Evolutionary conservation across 2,797 vertebrate genomes (phyloP), one percentile per base, ranked within the genome.

Genomic region (Pipistrellus nathusii): DNA sequence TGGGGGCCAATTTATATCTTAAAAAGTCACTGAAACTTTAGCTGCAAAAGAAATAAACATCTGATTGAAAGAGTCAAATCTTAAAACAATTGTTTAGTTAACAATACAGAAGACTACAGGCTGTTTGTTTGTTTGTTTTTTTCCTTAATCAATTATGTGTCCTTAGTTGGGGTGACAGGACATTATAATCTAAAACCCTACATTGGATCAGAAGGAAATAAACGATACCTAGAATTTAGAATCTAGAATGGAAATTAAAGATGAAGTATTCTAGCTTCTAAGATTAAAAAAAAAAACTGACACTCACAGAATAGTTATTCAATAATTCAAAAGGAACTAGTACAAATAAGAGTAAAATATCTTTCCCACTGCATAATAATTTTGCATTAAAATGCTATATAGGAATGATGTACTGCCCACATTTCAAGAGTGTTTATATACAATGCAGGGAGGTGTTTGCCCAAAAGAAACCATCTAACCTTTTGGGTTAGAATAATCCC

Each of bases 1-100:
- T 46, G 48, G n/a, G 53, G 44, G 18, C 30, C 23, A 81, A 53
- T 85, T 69, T 66, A 9, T 4, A 71, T 62, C 64, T 95, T 92
- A 88, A 57, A 95, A 86, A 94, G 44, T 80, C 48, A 86, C 0
- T 91, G 72, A 94, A 94, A 91, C 4, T 72, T 46, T 17, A 71
- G 21, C 64, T 96, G 76, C 10, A 77, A 93, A 73, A 30, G n/a
- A 21, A 62, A 23, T 93, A 89, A 81, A 66, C 11, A 44, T 6
- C 8, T 23, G 41, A 8, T 13, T 84, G 72, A 91, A 84, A 93
- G 17, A 73, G 23, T 38, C 17, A 93, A 86, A 76, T 35, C 30
- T 53, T 35, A 6, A 93, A 89, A n/a, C 10, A 78, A 55, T 4
- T 44, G 4, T 90, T 94, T 72, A 88, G 66, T 80, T 62, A 73